Evolutionary conservation across 2,113 vertebrate genomes (phyloP).

Genomic region (Ceyx melanurus): DNA sequence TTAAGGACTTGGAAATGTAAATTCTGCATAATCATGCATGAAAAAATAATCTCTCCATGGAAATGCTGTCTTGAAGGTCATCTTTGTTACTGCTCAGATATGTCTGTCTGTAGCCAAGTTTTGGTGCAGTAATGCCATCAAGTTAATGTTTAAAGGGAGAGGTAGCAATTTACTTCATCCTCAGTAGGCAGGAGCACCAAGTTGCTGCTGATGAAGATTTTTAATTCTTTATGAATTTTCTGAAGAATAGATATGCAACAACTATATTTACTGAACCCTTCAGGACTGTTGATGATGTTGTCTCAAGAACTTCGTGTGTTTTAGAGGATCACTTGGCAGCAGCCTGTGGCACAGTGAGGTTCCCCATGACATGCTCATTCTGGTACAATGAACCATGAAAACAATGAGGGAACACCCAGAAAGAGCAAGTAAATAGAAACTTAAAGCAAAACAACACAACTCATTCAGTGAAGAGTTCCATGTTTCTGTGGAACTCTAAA

Average conservation of each 20-base stretch:
- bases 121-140: neutral
- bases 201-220: conserved; percentile 60
- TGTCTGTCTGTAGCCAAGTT: neutral
- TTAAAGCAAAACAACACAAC: neutral
- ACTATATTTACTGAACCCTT: conserved; percentile 72
- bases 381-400: neutral
- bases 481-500: neutral
- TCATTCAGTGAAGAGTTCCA: neutral
- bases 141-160: conserved; percentile 61
- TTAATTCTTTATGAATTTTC: conserved; percentile 69
- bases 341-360: neutral
- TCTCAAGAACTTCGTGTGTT: conserved; percentile 60
- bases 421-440: conserved; percentile 20
- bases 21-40: neutral
- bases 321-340: conserved; percentile 55
- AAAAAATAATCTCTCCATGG: neutral
- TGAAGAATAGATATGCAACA: conserved; percentile 57
- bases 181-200: conserved; percentile 45
- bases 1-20: neutral
- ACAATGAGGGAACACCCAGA: conserved; percentile 26
- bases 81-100: neutral
- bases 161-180: conserved; percentile 67
- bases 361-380: neutral
- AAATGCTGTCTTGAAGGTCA: neutral
- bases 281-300: conserved; percentile 63